These are phyloP conservation scores for Lasiurus borealis DNA, from an alignment of 2,113 vertebrate genomes.

Conservation along the genomic window DNA sequence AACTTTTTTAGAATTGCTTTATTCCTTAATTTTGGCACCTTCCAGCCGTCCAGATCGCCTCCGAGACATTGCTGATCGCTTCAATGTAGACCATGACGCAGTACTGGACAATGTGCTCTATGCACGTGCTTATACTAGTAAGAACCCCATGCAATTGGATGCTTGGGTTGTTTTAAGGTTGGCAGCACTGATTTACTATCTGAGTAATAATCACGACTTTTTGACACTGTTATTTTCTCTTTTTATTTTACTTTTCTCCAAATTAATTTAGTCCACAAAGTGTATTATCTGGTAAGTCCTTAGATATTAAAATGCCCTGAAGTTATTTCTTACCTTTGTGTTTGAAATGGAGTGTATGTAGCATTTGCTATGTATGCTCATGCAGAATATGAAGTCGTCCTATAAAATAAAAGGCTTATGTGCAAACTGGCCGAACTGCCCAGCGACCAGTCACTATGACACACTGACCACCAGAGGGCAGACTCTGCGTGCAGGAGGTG, in stretches of 20 bases:
- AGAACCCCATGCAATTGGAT: conserved; percentile 63
- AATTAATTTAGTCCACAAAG: conserved; percentile 17
- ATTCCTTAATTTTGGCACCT: conserved; percentile 85
- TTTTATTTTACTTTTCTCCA: conserved; percentile 52
- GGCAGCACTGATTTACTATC: neutral
- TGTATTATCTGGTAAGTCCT: conserved; percentile 35
- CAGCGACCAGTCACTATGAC: too few species aligned
- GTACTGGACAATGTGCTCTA: conserved; percentile 98
- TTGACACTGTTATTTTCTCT: conserved; percentile 38
- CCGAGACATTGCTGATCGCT: conserved; percentile 96
- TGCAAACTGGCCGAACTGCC: too few species aligned
- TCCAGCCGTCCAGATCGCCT: conserved; percentile 96
- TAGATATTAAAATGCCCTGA: conserved; percentile 25
- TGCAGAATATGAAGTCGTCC: neutral
- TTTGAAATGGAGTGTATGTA: conserved; percentile 55
- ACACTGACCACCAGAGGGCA: too few species aligned
- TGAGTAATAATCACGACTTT: neutral
- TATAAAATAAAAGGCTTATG: too few species aligned
- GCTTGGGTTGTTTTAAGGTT: neutral
- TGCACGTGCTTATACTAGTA: conserved; percentile 98
- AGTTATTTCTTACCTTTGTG: conserved; percentile 54
- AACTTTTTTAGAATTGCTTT: conserved; percentile 51
- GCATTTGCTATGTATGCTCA: conserved; percentile 43
- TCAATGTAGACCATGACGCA: conserved; percentile 95
- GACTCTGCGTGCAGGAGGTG: too few species aligned